phyloP scores from a whole-genome alignment of 2,113 vertebrate genomes.

The Lepisosteus osseus region DNA sequence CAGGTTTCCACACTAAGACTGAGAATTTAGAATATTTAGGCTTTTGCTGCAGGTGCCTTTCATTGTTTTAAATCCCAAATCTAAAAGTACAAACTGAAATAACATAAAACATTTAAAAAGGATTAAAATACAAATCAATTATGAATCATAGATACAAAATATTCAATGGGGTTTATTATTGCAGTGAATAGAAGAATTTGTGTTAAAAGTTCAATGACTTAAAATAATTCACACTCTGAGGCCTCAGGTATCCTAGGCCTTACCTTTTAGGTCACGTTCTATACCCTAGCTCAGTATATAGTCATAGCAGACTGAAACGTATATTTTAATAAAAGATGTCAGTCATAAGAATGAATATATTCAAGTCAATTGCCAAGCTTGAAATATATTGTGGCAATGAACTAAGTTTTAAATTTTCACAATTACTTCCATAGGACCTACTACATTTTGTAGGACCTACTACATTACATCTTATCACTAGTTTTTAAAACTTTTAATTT shows the following conservation, averaged over 20 bases:
- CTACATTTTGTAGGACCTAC: conserved; percentile 58
- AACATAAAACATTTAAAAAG: conserved; percentile 32
- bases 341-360: conserved; percentile 81
- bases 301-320: conserved; percentile 59
- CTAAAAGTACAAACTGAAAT: not conserved
- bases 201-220: conserved; percentile 40
- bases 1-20: too few relatives aligned
- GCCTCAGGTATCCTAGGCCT: conserved; percentile 48
- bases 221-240: conserved; percentile 56
- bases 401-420: conserved; percentile 60
- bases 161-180: conserved; percentile 41
- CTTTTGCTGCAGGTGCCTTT: not conserved
- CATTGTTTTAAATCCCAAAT: not conserved
- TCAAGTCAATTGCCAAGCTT: conserved; percentile 74
- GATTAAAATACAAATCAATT: conserved; percentile 28
- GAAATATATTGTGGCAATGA: conserved; percentile 50
- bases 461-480: conserved; percentile 59
- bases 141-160: conserved; percentile 27
- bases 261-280: conserved; percentile 44
- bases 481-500: conserved; percentile 39
- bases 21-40: not conserved
- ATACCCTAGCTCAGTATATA: conserved; percentile 41
- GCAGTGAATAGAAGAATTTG: conserved; percentile 37
- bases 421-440: conserved; percentile 50
- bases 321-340: conserved; percentile 78